Base-by-base conservation (phyloP, 2,888 invertebrate genomes). In the Azorinus chamasolen region DNA sequence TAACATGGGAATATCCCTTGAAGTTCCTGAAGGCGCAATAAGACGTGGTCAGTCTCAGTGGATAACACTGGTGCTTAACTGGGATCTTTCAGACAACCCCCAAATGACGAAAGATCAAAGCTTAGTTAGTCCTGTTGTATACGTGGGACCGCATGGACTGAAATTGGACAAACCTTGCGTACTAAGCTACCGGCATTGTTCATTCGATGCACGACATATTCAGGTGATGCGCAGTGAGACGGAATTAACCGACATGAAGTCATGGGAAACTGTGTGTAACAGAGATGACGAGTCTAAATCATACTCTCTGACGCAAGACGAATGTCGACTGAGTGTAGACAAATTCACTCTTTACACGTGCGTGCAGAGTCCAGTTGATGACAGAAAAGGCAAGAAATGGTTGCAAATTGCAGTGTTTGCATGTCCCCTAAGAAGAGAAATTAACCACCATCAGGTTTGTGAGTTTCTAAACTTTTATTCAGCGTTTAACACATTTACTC, bases 51-150 rank as follows among this genome's bases (percentile, higher is more conserved):
- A 83, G 41, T 68, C 58, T 14, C 72, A 84, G 62, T 57, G 74
- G 12, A 76, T 88, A 5, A 71, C 76, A 16, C 68, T 88, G 10
- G 84, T 84, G 8, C 68, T 88, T 8, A 84, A 83, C 54, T 88
- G 88, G 88, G 88, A 88, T 65, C 71, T 88, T 18, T 54, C 74
- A 0, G 88, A 88, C 48, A 84, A 81, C 45, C 88, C 87, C 0
- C 10, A 22, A 6, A 84, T 88, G 85, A 46, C 59, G 20, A 62
- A 73, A 16, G 50, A 69, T 6, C 75, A 87, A 61, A 79, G 86
- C 24, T 65, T 87, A 20, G 86, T 88, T 0, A 86, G 87, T 48
- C 88, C 88, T 0, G 85, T 88, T 0, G 84, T 88, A 1, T 88
- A 81, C 58, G 86, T 86, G 1, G 88, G 88, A 0, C 88, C 88